Evolutionary conservation across 2,113 vertebrate genomes (phyloP).

Genomic region (Nibea albiflora): DNA sequence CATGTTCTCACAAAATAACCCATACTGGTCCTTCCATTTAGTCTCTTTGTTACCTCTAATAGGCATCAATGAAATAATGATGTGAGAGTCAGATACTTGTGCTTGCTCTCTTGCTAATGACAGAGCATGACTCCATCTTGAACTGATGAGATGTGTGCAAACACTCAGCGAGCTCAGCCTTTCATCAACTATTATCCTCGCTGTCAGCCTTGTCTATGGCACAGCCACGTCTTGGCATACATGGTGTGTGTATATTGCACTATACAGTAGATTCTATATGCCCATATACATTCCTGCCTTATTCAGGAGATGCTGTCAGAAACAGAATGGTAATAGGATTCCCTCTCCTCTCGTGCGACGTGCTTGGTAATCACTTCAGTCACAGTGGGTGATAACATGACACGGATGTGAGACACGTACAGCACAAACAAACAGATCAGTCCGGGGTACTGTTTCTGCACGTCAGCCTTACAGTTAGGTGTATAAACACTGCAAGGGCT

Average conservation of each 20-base stretch:
- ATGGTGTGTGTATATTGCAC: not conserved
- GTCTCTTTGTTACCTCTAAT: constrained; percentile 5
- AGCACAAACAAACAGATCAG: constrained; percentile 27
- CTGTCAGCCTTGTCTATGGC: not conserved
- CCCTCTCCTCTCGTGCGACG: constrained; percentile 10
- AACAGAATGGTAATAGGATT: constrained; percentile 19
- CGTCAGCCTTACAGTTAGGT: not conserved
- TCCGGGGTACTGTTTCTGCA: not conserved
- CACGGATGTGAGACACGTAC: constrained; percentile 17
- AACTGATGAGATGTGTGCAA: constrained; percentile 10
- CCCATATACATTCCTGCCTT: not conserved
- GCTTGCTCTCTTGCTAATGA: constrained; percentile 2
- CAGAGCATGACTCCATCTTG: not conserved
- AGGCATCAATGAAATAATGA: not conserved
- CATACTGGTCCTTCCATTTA: not conserved
- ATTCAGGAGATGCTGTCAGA: not conserved
- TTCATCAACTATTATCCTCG: not conserved
- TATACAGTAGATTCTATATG: not conserved
- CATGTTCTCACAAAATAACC: constrained; percentile 17
- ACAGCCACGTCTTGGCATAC: not conserved
- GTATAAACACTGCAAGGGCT: not conserved
- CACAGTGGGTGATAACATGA: constrained; percentile 36
- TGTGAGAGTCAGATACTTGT: constrained; percentile 3
- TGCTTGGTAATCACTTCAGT: constrained; percentile 48
- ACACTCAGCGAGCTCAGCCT: not conserved